phyloP scores from a whole-genome alignment of 2,888 invertebrate species.

The Scaptomyza cyrtandrae region DNA sequence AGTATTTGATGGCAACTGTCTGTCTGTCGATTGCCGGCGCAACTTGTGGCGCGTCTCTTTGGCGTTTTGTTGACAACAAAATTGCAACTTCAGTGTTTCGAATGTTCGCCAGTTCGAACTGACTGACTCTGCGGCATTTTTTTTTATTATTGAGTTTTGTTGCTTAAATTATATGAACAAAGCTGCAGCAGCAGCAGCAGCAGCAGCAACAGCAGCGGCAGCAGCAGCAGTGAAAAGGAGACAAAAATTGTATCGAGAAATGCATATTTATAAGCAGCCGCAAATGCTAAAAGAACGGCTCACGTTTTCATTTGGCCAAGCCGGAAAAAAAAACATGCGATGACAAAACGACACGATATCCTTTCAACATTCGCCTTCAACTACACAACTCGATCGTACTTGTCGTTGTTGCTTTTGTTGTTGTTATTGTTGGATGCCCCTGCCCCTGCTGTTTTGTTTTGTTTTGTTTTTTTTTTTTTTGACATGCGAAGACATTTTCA shows the following conservation, averaged over 20 bases:
- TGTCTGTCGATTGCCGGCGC: slow-evolving; percentile 45
- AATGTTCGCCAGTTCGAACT: slow-evolving; percentile 37
- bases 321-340: slow-evolving; percentile 68
- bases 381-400: slow-evolving; percentile 18
- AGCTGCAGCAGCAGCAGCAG: slow-evolving; percentile 13
- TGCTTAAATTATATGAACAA: slow-evolving; percentile 72
- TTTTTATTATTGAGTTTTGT: slow-evolving; percentile 64
- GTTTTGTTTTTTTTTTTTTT: too few species aligned
- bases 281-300: slow-evolving; percentile 61
- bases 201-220: neutral
- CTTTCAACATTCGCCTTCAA: slow-evolving; percentile 54
- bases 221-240: slow-evolving; percentile 1
- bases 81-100: slow-evolving; percentile 74
- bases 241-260: slow-evolving; percentile 58
- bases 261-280: slow-evolving; percentile 73
- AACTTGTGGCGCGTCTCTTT: slow-evolving; percentile 53
- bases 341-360: slow-evolving; percentile 81
- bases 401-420: slow-evolving; percentile 23
- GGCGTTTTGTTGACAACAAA: slow-evolving; percentile 73
- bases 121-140: slow-evolving; percentile 56
- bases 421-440: slow-evolving; percentile 16
- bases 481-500: slow-evolving; percentile 78
- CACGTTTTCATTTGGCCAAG: slow-evolving; percentile 72
- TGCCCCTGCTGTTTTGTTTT: slow-evolving; percentile 43
- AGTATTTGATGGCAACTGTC: slow-evolving; percentile 76